Evolutionary conservation across 1,140 invertebrate species (phyloP).

Genomic region (Ylistrum balloti): DNA sequence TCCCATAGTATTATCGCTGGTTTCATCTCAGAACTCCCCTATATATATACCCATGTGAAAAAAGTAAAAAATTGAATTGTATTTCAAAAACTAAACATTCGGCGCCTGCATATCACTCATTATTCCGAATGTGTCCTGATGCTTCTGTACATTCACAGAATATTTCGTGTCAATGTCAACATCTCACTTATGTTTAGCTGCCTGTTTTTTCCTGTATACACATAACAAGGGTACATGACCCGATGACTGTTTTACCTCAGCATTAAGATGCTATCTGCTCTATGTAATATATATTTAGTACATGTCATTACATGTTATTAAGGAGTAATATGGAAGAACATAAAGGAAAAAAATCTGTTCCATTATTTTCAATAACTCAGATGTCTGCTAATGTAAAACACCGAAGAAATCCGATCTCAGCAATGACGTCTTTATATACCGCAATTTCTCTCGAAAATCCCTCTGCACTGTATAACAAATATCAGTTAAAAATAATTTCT

Average conservation of each 20-base stretch:
- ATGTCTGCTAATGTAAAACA: no score
- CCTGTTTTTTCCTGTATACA: background rate
- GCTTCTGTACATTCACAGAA: background rate
- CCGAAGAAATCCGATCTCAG: no score
- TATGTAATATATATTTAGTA: background rate
- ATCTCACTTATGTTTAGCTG: background rate
- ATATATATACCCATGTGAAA: conserved; percentile 14
- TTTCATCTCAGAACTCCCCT: background rate
- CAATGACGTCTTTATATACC: no score
- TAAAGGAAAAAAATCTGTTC: no score
- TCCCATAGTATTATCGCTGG: background rate
- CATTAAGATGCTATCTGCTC: background rate
- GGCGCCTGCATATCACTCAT: background rate
- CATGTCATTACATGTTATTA: no score
- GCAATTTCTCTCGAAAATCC: no score
- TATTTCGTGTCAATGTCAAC: conserved; percentile 25
- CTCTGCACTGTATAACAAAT: no score
- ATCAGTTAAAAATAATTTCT: no score
- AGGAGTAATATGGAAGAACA: no score
- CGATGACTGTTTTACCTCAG: background rate
- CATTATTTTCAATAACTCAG: no score
- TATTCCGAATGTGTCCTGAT: background rate
- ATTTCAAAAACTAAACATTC: background rate
- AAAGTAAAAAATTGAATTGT: conserved; percentile 15
- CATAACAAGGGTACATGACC: background rate